Evolutionary conservation across 2,113 vertebrate species (phyloP).

Genomic region (Proterorhinus semilunaris): DNA sequence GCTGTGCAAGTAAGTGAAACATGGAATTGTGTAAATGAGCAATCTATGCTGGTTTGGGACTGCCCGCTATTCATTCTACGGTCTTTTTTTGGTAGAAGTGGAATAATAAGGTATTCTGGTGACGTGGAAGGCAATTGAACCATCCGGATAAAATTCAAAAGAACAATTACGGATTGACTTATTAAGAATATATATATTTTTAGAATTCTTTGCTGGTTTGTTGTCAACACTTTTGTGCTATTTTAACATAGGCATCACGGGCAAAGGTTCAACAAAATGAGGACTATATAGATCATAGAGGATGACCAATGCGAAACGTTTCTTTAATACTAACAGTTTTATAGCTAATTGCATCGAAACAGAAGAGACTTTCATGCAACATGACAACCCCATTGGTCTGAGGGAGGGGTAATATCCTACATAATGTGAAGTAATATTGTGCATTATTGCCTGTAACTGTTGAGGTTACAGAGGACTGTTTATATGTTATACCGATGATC

Average conservation of each 20-base stretch:
- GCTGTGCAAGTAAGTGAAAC: slow-evolving; percentile 60
- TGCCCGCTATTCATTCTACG: background rate
- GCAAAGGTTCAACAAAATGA: background rate
- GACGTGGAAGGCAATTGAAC: no score
- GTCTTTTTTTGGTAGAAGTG: background rate
- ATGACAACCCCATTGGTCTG: background rate
- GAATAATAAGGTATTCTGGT: no score
- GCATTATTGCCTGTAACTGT: no score
- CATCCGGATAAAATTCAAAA: background rate
- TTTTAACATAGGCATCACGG: background rate
- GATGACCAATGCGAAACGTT: background rate
- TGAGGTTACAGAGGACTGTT: no score
- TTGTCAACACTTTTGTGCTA: background rate
- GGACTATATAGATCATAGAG: background rate
- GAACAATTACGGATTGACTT: no score
- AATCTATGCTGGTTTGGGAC: background rate
- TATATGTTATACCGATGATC: no score
- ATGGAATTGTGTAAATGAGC: slow-evolving; percentile 14
- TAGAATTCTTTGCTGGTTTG: background rate
- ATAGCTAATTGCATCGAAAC: background rate
- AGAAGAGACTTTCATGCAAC: background rate
- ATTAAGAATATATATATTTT: no score
- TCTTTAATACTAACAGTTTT: background rate
- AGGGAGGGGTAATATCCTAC: background rate
- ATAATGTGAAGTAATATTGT: no score